A percentile compares a stretch with the other conserved stretches of the same genome.
phyloP scores from a whole-genome alignment of 2,797 vertebrate genomes.

The Craterocephalus amniculus region DNA sequence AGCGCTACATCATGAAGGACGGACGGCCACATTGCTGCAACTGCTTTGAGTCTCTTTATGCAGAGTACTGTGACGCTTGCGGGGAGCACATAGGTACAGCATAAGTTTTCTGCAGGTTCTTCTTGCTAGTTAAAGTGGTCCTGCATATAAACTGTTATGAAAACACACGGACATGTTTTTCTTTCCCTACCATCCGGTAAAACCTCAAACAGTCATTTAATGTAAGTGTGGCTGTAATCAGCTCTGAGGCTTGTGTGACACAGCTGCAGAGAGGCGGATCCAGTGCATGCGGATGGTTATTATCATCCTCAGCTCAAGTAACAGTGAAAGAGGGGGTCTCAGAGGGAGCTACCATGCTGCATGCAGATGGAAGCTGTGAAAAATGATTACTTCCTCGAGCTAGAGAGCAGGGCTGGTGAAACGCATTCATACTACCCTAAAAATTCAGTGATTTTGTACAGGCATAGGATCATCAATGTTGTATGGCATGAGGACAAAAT shows the following conservation, averaged over 20 bases:
- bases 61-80: slow-evolving; percentile 96
- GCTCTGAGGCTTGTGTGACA: slow-evolving; percentile 45
- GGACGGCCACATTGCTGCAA: slow-evolving; percentile 96
- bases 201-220: slow-evolving; percentile 47
- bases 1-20: slow-evolving; percentile 99
- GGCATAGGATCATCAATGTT: slow-evolving; percentile 38
- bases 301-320: slow-evolving; percentile 63
- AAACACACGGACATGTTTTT: slow-evolving; percentile 41
- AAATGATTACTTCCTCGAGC: slow-evolving; percentile 71
- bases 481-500: slow-evolving; percentile 12
- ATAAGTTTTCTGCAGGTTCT: neutral
- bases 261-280: slow-evolving; percentile 73
- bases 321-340: slow-evolving; percentile 61
- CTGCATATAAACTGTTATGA: slow-evolving; percentile 22
- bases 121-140: slow-evolving; percentile 7
- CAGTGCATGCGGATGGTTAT: slow-evolving; percentile 68
- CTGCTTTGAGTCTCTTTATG: slow-evolving; percentile 97
- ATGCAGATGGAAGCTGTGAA: slow-evolving; percentile 72
- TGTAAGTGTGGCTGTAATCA: slow-evolving; percentile 51
- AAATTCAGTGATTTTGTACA: slow-evolving; percentile 26
- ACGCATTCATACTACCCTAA: slow-evolving; percentile 37
- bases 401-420: slow-evolving; percentile 40
- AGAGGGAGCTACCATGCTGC: slow-evolving; percentile 61
- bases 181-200: slow-evolving; percentile 31
- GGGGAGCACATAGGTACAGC: slow-evolving; percentile 95